phyloP scores from a whole-genome alignment of 2,113 vertebrate genomes.

The Syngnathus typhle region DNA sequence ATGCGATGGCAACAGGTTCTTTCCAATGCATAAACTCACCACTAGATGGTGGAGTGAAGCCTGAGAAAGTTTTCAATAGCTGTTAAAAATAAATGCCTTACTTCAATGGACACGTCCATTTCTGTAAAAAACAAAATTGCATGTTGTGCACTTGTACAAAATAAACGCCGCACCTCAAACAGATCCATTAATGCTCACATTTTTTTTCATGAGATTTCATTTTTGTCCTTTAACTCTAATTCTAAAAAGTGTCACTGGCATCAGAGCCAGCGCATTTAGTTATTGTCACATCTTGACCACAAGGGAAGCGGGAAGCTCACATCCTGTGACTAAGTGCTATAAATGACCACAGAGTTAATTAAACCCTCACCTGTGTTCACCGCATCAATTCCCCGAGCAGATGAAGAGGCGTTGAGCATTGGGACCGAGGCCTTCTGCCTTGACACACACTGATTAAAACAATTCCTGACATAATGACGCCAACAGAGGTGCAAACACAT shows the following conservation, averaged over 20 bases:
- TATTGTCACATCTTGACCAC: background rate
- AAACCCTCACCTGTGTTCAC: slow-evolving; percentile 49
- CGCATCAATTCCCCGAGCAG: slow-evolving; percentile 48
- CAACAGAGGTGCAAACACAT: background rate
- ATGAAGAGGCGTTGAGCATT: slow-evolving; percentile 31
- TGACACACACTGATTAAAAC: slow-evolving; percentile 44
- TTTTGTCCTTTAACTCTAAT: too few species aligned
- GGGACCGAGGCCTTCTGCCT: slow-evolving; percentile 55
- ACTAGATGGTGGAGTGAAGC: slow-evolving; percentile 59
- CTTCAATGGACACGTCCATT: too few species aligned
- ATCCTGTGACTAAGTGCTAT: slow-evolving; percentile 37
- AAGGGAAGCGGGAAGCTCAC: background rate
- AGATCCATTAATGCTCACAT: too few species aligned
- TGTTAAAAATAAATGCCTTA: background rate
- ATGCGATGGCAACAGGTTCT: slow-evolving; percentile 45
- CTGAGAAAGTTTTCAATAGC: background rate
- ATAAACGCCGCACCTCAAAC: too few species aligned
- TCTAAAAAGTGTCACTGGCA: background rate
- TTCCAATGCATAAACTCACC: slow-evolving; percentile 12
- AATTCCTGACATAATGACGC: background rate
- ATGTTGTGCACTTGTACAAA: too few species aligned
- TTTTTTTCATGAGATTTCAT: too few species aligned
- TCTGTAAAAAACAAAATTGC: too few species aligned
- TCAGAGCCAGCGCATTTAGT: background rate
- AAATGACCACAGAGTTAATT: slow-evolving; percentile 49